These are phyloP conservation scores for Sander lucioperca DNA, from an alignment of 2,113 vertebrate species.

Conservation along the genomic window DNA sequence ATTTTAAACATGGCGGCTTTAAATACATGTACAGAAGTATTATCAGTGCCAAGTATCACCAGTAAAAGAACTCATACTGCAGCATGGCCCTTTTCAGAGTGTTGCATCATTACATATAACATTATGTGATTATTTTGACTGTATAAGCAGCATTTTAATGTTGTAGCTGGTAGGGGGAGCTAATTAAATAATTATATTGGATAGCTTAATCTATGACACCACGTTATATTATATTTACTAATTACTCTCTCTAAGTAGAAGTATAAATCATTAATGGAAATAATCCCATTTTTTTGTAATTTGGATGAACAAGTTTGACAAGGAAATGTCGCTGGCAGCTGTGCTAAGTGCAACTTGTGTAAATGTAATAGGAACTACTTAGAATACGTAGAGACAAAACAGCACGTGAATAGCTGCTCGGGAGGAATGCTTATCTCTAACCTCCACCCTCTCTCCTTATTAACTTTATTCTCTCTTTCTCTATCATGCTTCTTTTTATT, in stretches of 20 bases:
- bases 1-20: too few relatives aligned
- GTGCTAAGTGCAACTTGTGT: slow-evolving; percentile 5
- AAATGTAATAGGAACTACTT: slow-evolving; percentile 23
- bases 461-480: background rate
- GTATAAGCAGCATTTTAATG: background rate
- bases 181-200: background rate
- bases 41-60: background rate
- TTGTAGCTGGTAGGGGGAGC: background rate
- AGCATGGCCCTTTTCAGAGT: background rate
- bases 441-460: background rate
- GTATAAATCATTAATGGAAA: too few relatives aligned
- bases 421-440: background rate
- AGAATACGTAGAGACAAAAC: slow-evolving; percentile 9
- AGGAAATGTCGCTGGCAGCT: background rate
- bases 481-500: background rate
- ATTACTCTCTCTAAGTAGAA: too few relatives aligned
- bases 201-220: background rate
- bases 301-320: slow-evolving; percentile 20
- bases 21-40: background rate
- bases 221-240: background rate
- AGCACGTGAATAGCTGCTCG: background rate
- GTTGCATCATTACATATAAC: background rate
- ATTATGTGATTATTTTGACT: background rate
- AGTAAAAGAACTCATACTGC: background rate
- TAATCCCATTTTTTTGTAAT: background rate